Percentiles rank a stretch among this genome's conserved stretches.
Evolutionary conservation across 1,140 invertebrate species (phyloP).

Genomic region (Choristoneura fumiferana): DNA sequence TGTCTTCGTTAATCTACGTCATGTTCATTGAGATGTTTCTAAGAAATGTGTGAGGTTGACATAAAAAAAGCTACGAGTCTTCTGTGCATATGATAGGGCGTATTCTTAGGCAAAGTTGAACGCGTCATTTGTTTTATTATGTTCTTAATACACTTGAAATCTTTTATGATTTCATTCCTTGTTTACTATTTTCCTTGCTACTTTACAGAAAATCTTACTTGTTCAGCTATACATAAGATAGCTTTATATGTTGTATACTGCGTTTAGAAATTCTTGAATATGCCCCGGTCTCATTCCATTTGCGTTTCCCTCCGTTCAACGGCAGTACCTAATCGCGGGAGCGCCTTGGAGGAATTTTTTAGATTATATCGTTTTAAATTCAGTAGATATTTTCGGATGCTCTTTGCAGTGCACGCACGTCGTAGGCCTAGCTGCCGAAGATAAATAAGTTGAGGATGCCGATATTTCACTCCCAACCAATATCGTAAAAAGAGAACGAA

Average conservation of each 20-base stretch:
- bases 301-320: background rate
- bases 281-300: background rate
- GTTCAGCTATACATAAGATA: too few relatives aligned
- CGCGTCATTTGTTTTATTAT: background rate
- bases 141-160: background rate
- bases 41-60: constrained; percentile 3
- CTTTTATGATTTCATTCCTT: background rate
- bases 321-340: background rate
- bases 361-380: constrained; percentile 42
- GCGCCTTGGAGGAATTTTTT: constrained; percentile 24
- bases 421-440: constrained; percentile 41
- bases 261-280: background rate
- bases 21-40: too few relatives aligned
- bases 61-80: background rate
- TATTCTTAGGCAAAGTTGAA: background rate
- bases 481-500: constrained; percentile 46
- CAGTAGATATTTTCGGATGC: constrained; percentile 27
- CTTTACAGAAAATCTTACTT: too few relatives aligned
- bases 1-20: background rate
- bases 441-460: constrained; percentile 57
- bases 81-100: background rate
- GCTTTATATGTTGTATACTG: too few relatives aligned
- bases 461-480: constrained; percentile 62
- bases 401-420: constrained; percentile 51
- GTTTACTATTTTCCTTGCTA: background rate